These are phyloP conservation scores for Drosophila lacteicornis DNA, from an alignment of 1,140 invertebrate genomes.

Conservation along the genomic window DNA sequence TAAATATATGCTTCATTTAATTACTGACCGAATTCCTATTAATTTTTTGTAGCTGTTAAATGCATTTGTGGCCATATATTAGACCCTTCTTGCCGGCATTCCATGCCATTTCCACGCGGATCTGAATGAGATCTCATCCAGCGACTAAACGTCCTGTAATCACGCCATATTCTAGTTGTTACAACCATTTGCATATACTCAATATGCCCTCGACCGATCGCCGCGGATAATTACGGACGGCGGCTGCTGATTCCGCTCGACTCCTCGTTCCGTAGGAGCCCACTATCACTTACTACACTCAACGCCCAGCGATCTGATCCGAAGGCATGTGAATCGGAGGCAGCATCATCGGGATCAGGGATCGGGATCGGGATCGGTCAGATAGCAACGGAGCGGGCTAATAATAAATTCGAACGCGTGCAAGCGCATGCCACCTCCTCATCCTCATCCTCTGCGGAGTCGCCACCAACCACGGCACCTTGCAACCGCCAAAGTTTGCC, in stretches of 20 bases:
- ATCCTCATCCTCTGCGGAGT: neutral
- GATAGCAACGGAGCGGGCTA: slow-evolving; percentile 51
- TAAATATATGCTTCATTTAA: neutral
- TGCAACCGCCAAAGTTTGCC: slow-evolving; percentile 30
- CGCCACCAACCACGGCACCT: slow-evolving; percentile 18
- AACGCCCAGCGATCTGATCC: slow-evolving; percentile 71
- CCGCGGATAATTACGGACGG: slow-evolving; percentile 63
- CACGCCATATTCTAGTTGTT: slow-evolving; percentile 57
- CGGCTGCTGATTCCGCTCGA: slow-evolving; percentile 36
- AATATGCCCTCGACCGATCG: slow-evolving; percentile 21
- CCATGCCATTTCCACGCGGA: neutral
- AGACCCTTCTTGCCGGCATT: neutral
- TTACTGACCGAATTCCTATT: neutral
- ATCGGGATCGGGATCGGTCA: slow-evolving; percentile 29
- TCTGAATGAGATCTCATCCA: neutral
- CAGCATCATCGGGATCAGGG: slow-evolving; percentile 7
- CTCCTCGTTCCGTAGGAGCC: slow-evolving; percentile 31
- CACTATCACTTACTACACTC: slow-evolving; percentile 81
- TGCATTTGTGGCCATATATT: neutral
- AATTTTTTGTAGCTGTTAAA: neutral
- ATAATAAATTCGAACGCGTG: slow-evolving; percentile 83
- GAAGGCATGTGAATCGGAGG: slow-evolving; percentile 12
- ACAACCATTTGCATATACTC: slow-evolving; percentile 47
- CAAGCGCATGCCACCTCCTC: slow-evolving; percentile 69
- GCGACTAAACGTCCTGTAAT: slow-evolving; percentile 31